Evolutionary conservation across 2,888 invertebrate genomes (phyloP), one percentile per base, ranked within the genome.

Genomic region (Drosophila acutilabella): DNA sequence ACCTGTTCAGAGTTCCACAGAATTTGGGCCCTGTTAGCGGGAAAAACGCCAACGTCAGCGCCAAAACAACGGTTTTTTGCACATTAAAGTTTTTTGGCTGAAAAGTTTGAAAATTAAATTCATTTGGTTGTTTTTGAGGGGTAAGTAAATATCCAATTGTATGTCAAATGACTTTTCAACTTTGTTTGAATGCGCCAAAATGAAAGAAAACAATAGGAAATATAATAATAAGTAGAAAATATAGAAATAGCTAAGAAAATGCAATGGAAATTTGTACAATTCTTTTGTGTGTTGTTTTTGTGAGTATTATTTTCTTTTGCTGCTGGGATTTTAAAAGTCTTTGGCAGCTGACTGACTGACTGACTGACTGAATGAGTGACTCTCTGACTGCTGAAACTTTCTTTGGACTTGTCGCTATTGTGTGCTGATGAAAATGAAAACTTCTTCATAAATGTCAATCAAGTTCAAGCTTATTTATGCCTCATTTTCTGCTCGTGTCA

Each of bases 41-140:
- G 30, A 30, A 30, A 16, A 44, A 52, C 20, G 23, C 38, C 13
- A 13, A n/a, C n/a, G n/a, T n/a, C n/a, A n/a, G n/a, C n/a, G n/a
- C n/a, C n/a, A n/a, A n/a, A 14, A 54, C 45, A 56, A 58, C 18
- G 52, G 50, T 47, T 50, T 45, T 3, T 13, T 4, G 67, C 69
- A 57, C 82, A 69, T 74, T 59, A 56, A 76, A 70, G 77, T 88
- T 84, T 56, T 56, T 23, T 36, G 41, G 47, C 41, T 38, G 33
- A 60, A 80, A 80, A 86, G 74, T 83, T 83, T 83, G 78, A 71
- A 88, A 75, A 87, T 88, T 68, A 88, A 86, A 83, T 82, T 82
- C 88, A 88, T 86, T 82, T 83, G 83, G 53, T 70, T 54, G 83
- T 74, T 54, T 80, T 86, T 68, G 83, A 82, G 74, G 69, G 70